Conservation (phyloP, 2,113 vertebrate species). For the Varanus salvator region DNA sequence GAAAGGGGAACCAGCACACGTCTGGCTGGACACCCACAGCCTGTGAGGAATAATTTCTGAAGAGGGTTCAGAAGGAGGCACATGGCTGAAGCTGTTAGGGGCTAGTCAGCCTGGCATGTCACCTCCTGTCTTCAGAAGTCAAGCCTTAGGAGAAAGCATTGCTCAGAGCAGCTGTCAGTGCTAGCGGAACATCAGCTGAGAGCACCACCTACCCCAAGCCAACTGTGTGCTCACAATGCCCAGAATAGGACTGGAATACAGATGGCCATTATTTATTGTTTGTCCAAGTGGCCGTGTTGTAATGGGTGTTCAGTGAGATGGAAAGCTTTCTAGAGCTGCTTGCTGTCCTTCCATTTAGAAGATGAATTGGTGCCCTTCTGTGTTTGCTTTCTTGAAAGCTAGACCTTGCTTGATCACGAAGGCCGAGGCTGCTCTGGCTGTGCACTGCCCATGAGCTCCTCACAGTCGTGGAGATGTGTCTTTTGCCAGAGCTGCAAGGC, state of each 20-base stretch:
- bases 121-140: background rate
- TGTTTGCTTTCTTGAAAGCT: background rate
- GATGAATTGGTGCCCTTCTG: background rate
- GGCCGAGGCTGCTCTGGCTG: background rate
- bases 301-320: slow-evolving; percentile 46
- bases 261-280: background rate
- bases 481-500: background rate
- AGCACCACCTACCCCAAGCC: background rate
- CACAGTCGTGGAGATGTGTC: background rate
- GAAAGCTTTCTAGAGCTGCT: slow-evolving; percentile 18
- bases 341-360: slow-evolving; percentile 9
- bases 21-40: background rate
- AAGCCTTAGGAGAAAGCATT: slow-evolving; percentile 3
- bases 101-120: background rate
- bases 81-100: background rate
- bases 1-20: too few species aligned
- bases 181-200: background rate
- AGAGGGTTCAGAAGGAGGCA: background rate
- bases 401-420: background rate
- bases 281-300: background rate
- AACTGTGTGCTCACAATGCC: slow-evolving; percentile 19
- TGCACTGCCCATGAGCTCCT: background rate
- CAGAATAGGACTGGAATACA: background rate
- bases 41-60: background rate
- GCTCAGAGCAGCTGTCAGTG: slow-evolving; percentile 18